These are phyloP conservation scores for Tachystola acroxantha DNA, from an alignment of 2,888 invertebrate genomes.

Conservation along the genomic window DNA sequence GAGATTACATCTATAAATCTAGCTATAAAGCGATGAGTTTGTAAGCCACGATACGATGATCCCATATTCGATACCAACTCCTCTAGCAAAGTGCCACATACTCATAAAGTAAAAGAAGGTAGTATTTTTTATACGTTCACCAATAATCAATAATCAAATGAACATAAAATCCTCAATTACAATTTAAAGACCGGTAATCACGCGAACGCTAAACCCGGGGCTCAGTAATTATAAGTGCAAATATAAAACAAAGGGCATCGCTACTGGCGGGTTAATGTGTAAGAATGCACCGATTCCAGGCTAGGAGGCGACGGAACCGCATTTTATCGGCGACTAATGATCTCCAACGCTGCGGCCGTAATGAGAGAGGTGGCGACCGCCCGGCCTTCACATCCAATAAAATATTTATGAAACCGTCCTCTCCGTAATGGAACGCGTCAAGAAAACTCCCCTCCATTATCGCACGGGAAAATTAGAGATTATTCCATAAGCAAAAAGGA, in stretches of 20 bases:
- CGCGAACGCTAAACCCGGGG: background rate
- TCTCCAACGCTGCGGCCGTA: slow-evolving; percentile 49
- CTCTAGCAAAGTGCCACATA: too few species aligned
- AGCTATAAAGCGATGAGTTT: too few species aligned
- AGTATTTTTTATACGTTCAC: too few species aligned
- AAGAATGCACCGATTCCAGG: slow-evolving; percentile 46
- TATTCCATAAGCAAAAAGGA: slow-evolving; percentile 27
- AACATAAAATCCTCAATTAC: background rate
- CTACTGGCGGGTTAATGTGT: slow-evolving; percentile 24
- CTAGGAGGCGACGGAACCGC: slow-evolving; percentile 37
- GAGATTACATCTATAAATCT: too few species aligned
- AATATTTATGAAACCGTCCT: slow-evolving; percentile 71
- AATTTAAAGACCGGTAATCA: background rate
- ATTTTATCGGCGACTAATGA: slow-evolving; percentile 72
- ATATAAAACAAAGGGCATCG: slow-evolving; percentile 45
- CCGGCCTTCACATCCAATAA: slow-evolving; percentile 60
- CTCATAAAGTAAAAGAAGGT: too few species aligned
- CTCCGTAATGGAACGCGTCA: slow-evolving; percentile 62
- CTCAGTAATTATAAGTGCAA: slow-evolving; percentile 37
- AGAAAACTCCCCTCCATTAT: slow-evolving; percentile 45
- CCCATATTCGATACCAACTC: too few species aligned
- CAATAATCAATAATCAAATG: background rate
- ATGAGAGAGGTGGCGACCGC: slow-evolving; percentile 56
- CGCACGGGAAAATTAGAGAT: slow-evolving; percentile 29
- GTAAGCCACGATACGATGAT: too few species aligned